Percentiles rank a stretch among this genome's conserved stretches.
Evolutionary conservation across 2,113 vertebrate species (phyloP).

Genomic region (Notarius lentiginosus): DNA sequence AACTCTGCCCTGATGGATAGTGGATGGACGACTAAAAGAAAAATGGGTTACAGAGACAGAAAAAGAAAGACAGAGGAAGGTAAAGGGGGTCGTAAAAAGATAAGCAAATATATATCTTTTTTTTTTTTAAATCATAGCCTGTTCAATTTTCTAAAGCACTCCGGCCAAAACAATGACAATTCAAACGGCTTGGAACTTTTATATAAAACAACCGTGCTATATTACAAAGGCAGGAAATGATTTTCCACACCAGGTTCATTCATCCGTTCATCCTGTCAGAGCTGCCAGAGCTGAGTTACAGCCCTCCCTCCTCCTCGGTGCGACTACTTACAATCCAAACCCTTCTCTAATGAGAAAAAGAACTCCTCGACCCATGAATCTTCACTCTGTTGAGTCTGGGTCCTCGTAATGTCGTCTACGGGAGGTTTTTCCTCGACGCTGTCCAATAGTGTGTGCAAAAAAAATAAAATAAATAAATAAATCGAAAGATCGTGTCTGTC

Average conservation of each 20-base stretch:
- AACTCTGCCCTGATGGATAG: no score
- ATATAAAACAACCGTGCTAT: conserved; percentile 14
- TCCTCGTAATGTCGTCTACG: background rate
- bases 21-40: background rate
- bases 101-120: background rate
- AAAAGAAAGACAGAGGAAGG: background rate
- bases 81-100: background rate
- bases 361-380: background rate
- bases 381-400: background rate
- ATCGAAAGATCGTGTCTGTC: background rate
- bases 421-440: background rate
- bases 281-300: conserved; percentile 8
- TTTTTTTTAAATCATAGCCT: conserved; percentile 12
- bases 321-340: background rate
- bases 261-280: conserved; percentile 22
- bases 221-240: conserved; percentile 46
- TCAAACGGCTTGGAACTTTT: conserved; percentile 28
- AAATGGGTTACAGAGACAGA: background rate
- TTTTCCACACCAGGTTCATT: conserved; percentile 32
- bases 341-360: background rate
- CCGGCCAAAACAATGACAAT: conserved; percentile 43
- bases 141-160: conserved; percentile 45
- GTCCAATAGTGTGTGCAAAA: no score
- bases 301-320: background rate
- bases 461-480: no score